Conservation (phyloP, 1,140 invertebrate species). For the Leptoteleia sp. region DNA sequence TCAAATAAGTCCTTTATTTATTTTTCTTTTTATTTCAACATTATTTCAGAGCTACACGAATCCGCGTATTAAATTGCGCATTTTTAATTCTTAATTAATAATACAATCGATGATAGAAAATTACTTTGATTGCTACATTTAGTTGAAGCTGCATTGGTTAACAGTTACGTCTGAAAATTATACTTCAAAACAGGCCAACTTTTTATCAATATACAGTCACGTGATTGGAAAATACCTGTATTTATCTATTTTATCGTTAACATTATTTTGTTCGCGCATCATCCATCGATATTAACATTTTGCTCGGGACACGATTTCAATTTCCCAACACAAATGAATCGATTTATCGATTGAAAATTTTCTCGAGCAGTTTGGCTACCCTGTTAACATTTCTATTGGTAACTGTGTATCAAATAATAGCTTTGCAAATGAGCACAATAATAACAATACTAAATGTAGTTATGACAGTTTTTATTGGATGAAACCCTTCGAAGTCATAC, state of each 20-base stretch:
- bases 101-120: no score
- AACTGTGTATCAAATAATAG: slow-evolving; percentile 8
- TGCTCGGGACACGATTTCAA: background rate
- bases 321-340: slow-evolving; percentile 1
- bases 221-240: no score
- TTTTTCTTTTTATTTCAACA: slow-evolving; percentile 1
- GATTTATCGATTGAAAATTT: slow-evolving; percentile 21
- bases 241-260: no score
- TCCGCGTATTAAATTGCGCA: no score
- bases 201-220: no score
- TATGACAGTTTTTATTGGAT: slow-evolving; percentile 74
- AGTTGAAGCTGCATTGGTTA: no score
- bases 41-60: no score
- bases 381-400: background rate
- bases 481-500: slow-evolving; percentile 73
- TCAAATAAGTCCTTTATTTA: slow-evolving; percentile 42
- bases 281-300: background rate
- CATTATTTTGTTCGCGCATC: no score
- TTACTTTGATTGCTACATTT: no score
- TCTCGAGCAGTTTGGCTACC: background rate
- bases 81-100: no score
- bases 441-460: slow-evolving; percentile 46
- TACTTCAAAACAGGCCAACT: no score
- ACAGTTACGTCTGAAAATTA: no score
- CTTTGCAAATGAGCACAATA: slow-evolving; percentile 20